These are phyloP conservation scores for Molossus alvarezi DNA, from an alignment of 2,797 vertebrate genomes.

Conservation along the genomic window DNA sequence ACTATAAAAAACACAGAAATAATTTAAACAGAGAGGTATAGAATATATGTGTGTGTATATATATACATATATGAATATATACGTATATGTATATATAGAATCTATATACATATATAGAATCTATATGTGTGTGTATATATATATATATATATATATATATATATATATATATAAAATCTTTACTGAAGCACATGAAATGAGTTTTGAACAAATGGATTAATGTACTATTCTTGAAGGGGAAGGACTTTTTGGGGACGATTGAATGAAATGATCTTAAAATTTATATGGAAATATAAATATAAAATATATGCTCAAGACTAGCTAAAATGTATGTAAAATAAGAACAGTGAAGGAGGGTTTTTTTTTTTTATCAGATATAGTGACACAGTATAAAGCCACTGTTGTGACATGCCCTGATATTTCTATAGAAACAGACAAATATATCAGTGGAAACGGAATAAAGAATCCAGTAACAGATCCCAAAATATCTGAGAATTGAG, in stretches of 20 bases:
- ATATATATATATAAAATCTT: constrained; percentile 10
- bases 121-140: neutral
- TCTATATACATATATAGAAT: neutral
- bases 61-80: neutral
- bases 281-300: neutral
- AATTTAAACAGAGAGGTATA: neutral
- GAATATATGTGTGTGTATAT: neutral
- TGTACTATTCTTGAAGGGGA: neutral
- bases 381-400: neutral
- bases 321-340: neutral
- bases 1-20: neutral
- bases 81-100: neutral
- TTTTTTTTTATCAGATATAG: neutral
- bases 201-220: neutral
- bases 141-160: neutral
- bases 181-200: neutral
- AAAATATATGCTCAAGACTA: neutral
- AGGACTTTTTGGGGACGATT: neutral
- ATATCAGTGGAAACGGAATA: neutral
- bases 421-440: neutral
- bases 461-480: neutral
- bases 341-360: neutral
- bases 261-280: neutral
- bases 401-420: neutral
- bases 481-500: neutral